phyloP scores from a whole-genome alignment of 2,113 vertebrate genomes.

The Indicator maculatus region DNA sequence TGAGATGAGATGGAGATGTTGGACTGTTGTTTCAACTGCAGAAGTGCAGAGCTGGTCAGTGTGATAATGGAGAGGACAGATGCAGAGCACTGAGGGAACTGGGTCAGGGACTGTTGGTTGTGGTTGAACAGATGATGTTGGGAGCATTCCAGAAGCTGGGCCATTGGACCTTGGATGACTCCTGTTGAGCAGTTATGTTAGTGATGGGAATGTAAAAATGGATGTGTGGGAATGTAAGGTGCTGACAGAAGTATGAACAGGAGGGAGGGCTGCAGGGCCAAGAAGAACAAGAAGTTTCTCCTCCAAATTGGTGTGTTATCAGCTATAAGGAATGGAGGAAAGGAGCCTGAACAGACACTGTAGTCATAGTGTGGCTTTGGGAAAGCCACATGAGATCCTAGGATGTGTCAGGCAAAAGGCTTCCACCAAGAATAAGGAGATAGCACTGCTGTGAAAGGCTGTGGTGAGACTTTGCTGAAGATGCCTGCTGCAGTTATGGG shows the following conservation, averaged over 20 bases:
- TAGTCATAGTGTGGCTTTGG: not conserved
- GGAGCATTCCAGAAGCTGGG: not conserved
- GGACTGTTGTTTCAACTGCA: not conserved
- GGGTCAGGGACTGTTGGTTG: not conserved
- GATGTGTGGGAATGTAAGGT: not conserved
- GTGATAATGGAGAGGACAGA: fast-evolving
- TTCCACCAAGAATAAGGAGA: not conserved
- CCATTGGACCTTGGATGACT: not conserved
- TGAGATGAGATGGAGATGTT: fast-evolving
- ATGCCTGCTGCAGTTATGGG: not conserved
- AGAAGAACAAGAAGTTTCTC: not conserved
- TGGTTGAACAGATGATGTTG: not conserved
- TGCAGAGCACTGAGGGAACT: fast-evolving
- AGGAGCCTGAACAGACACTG: not conserved
- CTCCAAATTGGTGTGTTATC: not conserved
- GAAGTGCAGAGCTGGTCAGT: not conserved
- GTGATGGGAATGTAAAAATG: not conserved
- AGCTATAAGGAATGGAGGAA: not conserved
- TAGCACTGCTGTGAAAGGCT: not conserved
- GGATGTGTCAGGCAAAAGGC: not conserved
- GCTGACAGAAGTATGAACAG: not conserved
- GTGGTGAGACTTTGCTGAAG: not conserved
- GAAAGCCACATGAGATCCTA: not conserved
- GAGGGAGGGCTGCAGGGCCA: not conserved
- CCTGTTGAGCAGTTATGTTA: fast-evolving